Conservation (phyloP, 2,888 invertebrate genomes). For the Miltochrista miniata region DNA sequence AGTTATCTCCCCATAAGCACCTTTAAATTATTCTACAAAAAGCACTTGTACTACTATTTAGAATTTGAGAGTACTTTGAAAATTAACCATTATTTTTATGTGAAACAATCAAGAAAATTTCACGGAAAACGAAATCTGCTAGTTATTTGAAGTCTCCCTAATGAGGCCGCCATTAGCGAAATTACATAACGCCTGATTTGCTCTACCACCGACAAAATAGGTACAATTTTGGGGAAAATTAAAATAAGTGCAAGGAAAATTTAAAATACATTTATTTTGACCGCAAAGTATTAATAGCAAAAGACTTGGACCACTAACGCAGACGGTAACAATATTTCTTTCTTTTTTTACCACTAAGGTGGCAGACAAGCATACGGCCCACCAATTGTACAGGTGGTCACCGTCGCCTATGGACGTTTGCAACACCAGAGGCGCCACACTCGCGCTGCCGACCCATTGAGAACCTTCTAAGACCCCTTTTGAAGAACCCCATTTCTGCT, state of each 20-base stretch:
- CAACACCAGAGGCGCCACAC: too few species aligned
- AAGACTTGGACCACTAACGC: too few species aligned
- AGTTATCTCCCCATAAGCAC: too few species aligned
- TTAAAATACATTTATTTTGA: not conserved
- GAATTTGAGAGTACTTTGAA: not conserved
- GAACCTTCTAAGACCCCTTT: too few species aligned
- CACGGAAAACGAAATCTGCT: not conserved
- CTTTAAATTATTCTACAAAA: not conserved
- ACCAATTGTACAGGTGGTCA: too few species aligned
- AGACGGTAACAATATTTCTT: too few species aligned
- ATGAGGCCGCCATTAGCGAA: slow-evolving; percentile 18
- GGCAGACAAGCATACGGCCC: too few species aligned
- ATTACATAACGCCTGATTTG: slow-evolving; percentile 1
- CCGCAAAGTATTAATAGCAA: too few species aligned
- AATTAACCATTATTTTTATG: not conserved
- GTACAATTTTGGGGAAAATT: not conserved
- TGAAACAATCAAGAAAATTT: not conserved
- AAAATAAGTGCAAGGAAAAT: slow-evolving; percentile 13
- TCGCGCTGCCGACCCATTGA: too few species aligned
- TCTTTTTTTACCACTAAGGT: too few species aligned
- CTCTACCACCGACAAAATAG: not conserved
- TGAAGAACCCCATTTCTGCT: too few species aligned
- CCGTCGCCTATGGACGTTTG: too few species aligned
- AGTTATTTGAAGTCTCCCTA: slow-evolving; percentile 7
- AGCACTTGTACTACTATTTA: not conserved